Base-by-base conservation (phyloP, 2,888 invertebrate species). In the Cartodere bifasciata region DNA sequence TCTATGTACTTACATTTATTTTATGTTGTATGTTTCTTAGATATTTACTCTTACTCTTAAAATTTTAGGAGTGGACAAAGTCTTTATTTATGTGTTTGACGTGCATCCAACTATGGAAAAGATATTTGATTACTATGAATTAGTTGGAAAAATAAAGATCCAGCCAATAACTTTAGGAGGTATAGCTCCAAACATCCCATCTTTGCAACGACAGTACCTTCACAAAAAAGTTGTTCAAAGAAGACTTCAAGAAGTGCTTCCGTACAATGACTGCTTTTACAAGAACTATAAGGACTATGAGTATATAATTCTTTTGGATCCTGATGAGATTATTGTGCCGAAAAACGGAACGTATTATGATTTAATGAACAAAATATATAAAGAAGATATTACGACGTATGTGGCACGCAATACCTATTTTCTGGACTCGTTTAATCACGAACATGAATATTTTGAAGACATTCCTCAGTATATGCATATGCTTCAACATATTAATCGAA, bases 251-350 rank as follows among this genome's bases (percentile, higher is more conserved):
- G 90, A 91, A 60, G 67, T 91, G 34, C 82, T 91, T 46, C 87
- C 90, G 7, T 90, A 90, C 65, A 91, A 91, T 58, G 91, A 91
- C 60, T 91, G 91, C 52, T 66, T 91, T 27, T 90, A 90, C 63
- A 76, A 83, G 53, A 81, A 88, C 55, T 70, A 88, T 60, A 80
- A 86, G 55, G 69, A 75, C 38, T 90, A 87, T 59, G 72, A 82
- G 37, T 85, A 82, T 61, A 75, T 88, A 30, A 81, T 83, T 9
- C 65, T 90, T 35, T 65, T 90, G 20, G 91, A 91, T 15, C 29
- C 28, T 13, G 41, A 44, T 21, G 42, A 44, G 22, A 39, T 41
- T 1, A 42, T 44, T 7, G 23, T 44, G 6, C 38, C 38, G 3
- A 16, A 15, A n/a, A 12, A 10, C 11, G 29, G 27, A 5, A 65